Percentiles rank a stretch among this genome's conserved stretches.
phyloP scores from a whole-genome alignment of 23 tunicate genomes.

The Styela clava region DNA sequence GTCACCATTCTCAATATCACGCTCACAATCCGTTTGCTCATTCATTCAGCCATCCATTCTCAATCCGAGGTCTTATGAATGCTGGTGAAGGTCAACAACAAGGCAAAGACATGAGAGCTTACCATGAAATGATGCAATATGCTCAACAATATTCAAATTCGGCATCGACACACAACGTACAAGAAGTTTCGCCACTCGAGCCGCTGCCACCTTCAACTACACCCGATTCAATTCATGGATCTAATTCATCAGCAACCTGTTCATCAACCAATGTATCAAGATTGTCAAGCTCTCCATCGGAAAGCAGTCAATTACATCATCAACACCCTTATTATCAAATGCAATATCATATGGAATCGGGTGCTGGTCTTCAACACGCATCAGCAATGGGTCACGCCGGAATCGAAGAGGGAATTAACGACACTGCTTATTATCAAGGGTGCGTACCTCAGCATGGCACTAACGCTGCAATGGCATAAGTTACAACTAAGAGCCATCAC shows the following conservation, averaged over 20 bases:
- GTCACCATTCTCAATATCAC: slow-evolving; percentile 23
- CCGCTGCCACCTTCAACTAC: slow-evolving; percentile 48
- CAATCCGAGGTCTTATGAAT: slow-evolving; percentile 80
- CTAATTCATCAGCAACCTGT: slow-evolving; percentile 42
- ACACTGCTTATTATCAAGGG: slow-evolving; percentile 75
- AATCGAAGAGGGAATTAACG: slow-evolving; percentile 41
- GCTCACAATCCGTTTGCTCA: slow-evolving; percentile 60
- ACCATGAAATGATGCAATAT: slow-evolving; percentile 88
- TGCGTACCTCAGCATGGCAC: slow-evolving; percentile 76
- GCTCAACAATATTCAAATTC: slow-evolving; percentile 53
- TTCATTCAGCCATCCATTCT: slow-evolving; percentile 90
- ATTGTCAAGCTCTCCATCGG: slow-evolving; percentile 39
- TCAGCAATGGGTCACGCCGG: slow-evolving; percentile 9
- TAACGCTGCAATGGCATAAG: slow-evolving; percentile 34
- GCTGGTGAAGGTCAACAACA: slow-evolving; percentile 69
- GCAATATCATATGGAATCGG: slow-evolving; percentile 22
- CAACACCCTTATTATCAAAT: slow-evolving; percentile 41
- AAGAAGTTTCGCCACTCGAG: slow-evolving; percentile 20
- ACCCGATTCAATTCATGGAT: slow-evolving; percentile 34
- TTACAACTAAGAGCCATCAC: background rate
- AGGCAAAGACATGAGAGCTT: slow-evolving; percentile 76
- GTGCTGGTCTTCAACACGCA: slow-evolving; percentile 29
- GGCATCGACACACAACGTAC: slow-evolving; percentile 13
- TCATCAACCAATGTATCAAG: slow-evolving; percentile 52
- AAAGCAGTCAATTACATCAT: slow-evolving; percentile 18